Evolutionary conservation across 1,140 invertebrate genomes (phyloP).

Genomic region (Diorhabda sublineata): DNA sequence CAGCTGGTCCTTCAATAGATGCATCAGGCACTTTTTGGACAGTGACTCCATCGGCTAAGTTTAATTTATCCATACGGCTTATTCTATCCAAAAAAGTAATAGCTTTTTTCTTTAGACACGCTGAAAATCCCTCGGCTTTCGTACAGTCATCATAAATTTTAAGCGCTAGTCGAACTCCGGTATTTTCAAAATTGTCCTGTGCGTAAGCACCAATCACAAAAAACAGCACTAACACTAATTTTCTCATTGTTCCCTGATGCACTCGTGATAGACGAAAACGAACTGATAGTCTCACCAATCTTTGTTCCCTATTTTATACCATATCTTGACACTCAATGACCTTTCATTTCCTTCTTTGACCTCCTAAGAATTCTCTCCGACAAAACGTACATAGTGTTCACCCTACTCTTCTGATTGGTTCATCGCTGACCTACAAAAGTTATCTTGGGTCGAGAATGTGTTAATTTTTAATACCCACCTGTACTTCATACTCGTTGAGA

Average conservation of each 20-base stretch:
- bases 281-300: conserved; percentile 26
- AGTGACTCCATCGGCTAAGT: conserved; percentile 61
- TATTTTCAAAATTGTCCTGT: conserved; percentile 40
- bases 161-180: conserved; percentile 53
- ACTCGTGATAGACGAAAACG: conserved; percentile 20
- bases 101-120: conserved; percentile 76
- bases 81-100: conserved; percentile 70
- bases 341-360: conserved; percentile 23
- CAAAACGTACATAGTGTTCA: conserved; percentile 24
- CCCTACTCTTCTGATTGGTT: conserved; percentile 42
- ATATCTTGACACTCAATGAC: conserved; percentile 30
- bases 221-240: conserved; percentile 40
- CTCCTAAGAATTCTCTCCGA: conserved; percentile 22
- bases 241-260: conserved; percentile 34
- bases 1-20: conserved; percentile 38
- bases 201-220: conserved; percentile 28
- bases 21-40: conserved; percentile 56
- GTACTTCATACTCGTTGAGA: background rate
- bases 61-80: conserved; percentile 62
- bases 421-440: conserved; percentile 35
- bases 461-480: conserved; percentile 21
- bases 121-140: conserved; percentile 56
- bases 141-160: conserved; percentile 63
- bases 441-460: conserved; percentile 18
- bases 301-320: conserved; percentile 38